A percentile compares a stretch with the other conserved stretches of the same genome.
phyloP scores from a whole-genome alignment of 2,113 vertebrate genomes.

The Mixornis gularis region DNA sequence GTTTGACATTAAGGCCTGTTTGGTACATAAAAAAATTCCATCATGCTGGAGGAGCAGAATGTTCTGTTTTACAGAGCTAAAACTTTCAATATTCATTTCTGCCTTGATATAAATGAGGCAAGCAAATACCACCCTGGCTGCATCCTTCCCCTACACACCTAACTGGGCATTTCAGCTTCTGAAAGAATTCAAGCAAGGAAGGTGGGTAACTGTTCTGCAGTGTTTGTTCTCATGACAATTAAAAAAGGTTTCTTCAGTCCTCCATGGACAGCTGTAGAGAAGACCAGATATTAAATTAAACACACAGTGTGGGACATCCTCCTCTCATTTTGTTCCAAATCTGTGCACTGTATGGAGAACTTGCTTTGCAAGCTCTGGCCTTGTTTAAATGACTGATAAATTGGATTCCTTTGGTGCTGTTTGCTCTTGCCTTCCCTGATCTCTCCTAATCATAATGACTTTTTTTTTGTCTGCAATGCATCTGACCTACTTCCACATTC shows the following conservation, averaged over 20 bases:
- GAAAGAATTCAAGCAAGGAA: neutral
- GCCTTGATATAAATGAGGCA: neutral
- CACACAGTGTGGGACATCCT: neutral
- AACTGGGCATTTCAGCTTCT: neutral
- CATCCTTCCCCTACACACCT: neutral
- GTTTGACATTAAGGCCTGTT: neutral
- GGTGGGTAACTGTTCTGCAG: neutral
- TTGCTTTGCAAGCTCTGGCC: neutral
- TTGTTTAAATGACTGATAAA: slow-evolving; percentile 23
- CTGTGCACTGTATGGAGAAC: neutral
- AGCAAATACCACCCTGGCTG: neutral
- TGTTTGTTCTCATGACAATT: neutral
- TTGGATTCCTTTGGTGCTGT: slow-evolving; percentile 29
- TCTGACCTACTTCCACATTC: slow-evolving; percentile 48
- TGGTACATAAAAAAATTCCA: neutral
- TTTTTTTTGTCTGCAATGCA: neutral
- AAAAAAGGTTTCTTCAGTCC: neutral
- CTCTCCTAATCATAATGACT: slow-evolving; percentile 34
- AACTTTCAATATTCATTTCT: neutral
- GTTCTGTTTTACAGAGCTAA: neutral
- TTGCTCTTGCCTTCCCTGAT: slow-evolving; percentile 44
- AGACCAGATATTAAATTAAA: neutral
- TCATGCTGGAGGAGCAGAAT: neutral
- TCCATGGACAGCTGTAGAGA: neutral
- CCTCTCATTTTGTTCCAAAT: neutral